Percentiles rank a stretch among this genome's conserved stretches.
Evolutionary conservation across 1,140 invertebrate genomes (phyloP).

Genomic region (Ericerus pela): DNA sequence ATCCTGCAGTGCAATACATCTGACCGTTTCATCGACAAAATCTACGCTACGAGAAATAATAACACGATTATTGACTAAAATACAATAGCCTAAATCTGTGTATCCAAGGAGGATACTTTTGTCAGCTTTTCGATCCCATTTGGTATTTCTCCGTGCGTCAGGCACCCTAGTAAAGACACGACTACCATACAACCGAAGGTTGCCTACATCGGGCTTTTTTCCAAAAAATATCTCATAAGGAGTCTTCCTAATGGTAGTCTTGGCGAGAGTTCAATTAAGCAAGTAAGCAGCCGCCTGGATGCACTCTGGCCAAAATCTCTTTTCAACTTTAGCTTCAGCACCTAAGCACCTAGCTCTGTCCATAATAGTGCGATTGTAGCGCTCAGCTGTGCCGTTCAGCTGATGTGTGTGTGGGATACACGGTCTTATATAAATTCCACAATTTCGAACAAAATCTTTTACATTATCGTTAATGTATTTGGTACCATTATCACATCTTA

Average conservation of each 20-base stretch:
- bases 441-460: background rate
- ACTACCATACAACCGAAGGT: too few species aligned
- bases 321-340: slow-evolving; percentile 6
- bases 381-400: slow-evolving; percentile 12
- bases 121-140: too few species aligned
- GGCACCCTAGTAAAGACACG: too few species aligned
- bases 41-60: too few species aligned
- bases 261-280: slow-evolving; percentile 15
- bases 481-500: slow-evolving; percentile 16
- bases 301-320: slow-evolving; percentile 17
- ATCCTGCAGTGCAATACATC: too few species aligned
- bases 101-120: too few species aligned
- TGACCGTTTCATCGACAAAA: too few species aligned
- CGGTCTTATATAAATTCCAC: background rate
- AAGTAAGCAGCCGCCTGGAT: slow-evolving; percentile 16
- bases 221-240: background rate
- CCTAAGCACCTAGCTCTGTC: slow-evolving; percentile 17
- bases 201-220: too few species aligned
- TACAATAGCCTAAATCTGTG: too few species aligned
- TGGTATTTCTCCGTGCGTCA: too few species aligned
- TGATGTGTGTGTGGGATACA: background rate
- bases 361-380: slow-evolving; percentile 17
- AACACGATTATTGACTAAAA: too few species aligned
- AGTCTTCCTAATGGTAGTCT: background rate
- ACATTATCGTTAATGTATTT: slow-evolving; percentile 13